Percentiles rank a stretch among this genome's conserved stretches.
Evolutionary conservation across 2,797 vertebrate genomes (phyloP).

Genomic region (Phaenicophaeus curvirostris): DNA sequence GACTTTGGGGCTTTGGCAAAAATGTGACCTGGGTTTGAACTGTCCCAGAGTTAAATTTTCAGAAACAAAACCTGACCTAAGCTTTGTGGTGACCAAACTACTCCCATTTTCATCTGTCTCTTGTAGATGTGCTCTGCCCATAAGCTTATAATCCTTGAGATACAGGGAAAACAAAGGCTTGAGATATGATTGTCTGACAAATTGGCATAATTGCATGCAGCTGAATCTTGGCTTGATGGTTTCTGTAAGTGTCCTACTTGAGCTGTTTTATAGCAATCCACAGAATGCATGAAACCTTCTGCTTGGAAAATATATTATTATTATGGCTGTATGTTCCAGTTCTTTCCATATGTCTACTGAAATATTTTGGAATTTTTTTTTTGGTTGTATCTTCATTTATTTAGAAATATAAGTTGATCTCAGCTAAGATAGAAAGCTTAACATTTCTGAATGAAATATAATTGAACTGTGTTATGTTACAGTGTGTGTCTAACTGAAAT

Average conservation of each 20-base stretch:
- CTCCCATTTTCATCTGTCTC: background rate
- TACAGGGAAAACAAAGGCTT: background rate
- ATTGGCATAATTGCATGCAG: background rate
- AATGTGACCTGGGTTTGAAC: constrained; percentile 47
- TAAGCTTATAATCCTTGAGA: background rate
- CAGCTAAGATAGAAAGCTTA: background rate
- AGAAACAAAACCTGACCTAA: background rate
- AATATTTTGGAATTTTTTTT: background rate
- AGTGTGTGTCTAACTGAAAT: background rate
- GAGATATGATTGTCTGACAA: background rate
- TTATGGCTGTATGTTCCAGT: background rate
- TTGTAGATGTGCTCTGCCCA: background rate
- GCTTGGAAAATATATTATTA: background rate
- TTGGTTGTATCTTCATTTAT: background rate
- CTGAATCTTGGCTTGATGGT: background rate
- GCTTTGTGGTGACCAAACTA: background rate
- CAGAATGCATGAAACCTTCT: background rate
- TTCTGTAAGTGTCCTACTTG: background rate
- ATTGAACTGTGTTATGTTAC: background rate
- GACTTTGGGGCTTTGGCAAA: background rate
- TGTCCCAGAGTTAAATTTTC: background rate
- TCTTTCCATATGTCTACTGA: background rate
- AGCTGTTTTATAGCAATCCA: background rate
- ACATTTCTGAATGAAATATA: background rate
- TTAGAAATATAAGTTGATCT: background rate